A percentile compares a stretch with the other conserved stretches of the same genome.
phyloP scores from a whole-genome alignment of 1,140 invertebrate species.

The Aphidius gifuensis region DNA sequence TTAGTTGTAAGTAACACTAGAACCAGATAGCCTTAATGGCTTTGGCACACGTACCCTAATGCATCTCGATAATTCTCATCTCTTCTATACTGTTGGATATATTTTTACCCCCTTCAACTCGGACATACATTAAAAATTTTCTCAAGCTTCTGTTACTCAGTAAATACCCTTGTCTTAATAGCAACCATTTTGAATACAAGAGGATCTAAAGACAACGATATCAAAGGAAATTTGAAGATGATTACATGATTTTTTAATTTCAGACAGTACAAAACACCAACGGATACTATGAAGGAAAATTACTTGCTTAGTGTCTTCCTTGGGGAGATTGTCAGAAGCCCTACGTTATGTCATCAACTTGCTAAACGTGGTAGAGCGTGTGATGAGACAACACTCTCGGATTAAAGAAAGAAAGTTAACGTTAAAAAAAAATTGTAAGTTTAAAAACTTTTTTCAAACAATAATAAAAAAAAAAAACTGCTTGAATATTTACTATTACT shows the following conservation, averaged over 20 bases:
- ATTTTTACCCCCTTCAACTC: not conserved
- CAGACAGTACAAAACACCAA: slow-evolving; percentile 74
- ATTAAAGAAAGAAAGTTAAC: slow-evolving; percentile 22
- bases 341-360: slow-evolving; percentile 72
- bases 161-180: too few relatives aligned
- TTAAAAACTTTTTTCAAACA: too few relatives aligned
- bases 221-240: too few relatives aligned
- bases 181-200: too few relatives aligned
- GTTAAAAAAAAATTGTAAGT: not conserved
- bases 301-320: slow-evolving; percentile 79
- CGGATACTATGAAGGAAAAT: slow-evolving; percentile 71
- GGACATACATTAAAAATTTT: not conserved
- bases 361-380: slow-evolving; percentile 65
- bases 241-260: slow-evolving; percentile 31
- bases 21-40: slow-evolving; percentile 37
- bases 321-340: slow-evolving; percentile 75
- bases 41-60: slow-evolving; percentile 33
- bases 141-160: too few relatives aligned
- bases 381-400: slow-evolving; percentile 34
- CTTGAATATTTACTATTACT: too few relatives aligned
- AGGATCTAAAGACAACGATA: too few relatives aligned
- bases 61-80: slow-evolving; percentile 35
- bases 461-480: too few relatives aligned
- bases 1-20: slow-evolving; percentile 34
- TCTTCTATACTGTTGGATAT: slow-evolving; percentile 34